Base-by-base conservation (phyloP, 2,797 vertebrate species). In the Spatula versicolor region DNA sequence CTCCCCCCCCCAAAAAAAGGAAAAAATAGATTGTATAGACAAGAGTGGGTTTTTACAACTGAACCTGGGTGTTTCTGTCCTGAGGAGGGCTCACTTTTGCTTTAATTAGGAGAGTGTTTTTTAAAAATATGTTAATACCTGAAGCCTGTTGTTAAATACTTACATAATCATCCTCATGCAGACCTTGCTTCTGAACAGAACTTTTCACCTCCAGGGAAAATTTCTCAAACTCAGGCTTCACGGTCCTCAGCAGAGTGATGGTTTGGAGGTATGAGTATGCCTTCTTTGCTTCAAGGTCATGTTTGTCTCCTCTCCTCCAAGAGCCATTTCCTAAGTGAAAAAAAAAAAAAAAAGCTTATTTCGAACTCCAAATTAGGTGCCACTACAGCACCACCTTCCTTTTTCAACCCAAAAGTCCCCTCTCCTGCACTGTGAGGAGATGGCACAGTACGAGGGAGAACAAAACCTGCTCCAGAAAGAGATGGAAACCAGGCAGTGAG, bases 171-270 rank as follows among this genome's bases (percentile, higher is more conserved):
- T 98, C 99, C 68, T 98, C 98, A 78, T 98, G 98, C 74, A 97
- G 96, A 58, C 98, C 98, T 92, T 98, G 98, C 83, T 98, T 98
- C 97, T 99, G 98, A 76, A 98, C 96, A 93, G 99, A 98, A 96
- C 96, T 98, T 97, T 98, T 99, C 98, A 99, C 98, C 94, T 99
- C 99, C 90, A 98, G 93, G 74, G 99, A 98, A 98, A 99, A 99
- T 95, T 98, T 98, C 97, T 99, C 99, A 97, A 99, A 99, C 95
- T 99, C 98, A 1, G 99, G 99, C 95, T 99, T 99, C 96, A 99
- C 98, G 0, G 99, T 98, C 97, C 98, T 98, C 96, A 99, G 98
- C 91, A 99, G 98, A 4, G 99, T 99, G 93, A 99, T 89, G 0
- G 98, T 99, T 92, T 99, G 99, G 84, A 99, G 98, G 84, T 98